Base-by-base conservation (phyloP, 30 jellyfish, hydroid and myxozoan genomes). In the Aurelia sp. region DNA sequence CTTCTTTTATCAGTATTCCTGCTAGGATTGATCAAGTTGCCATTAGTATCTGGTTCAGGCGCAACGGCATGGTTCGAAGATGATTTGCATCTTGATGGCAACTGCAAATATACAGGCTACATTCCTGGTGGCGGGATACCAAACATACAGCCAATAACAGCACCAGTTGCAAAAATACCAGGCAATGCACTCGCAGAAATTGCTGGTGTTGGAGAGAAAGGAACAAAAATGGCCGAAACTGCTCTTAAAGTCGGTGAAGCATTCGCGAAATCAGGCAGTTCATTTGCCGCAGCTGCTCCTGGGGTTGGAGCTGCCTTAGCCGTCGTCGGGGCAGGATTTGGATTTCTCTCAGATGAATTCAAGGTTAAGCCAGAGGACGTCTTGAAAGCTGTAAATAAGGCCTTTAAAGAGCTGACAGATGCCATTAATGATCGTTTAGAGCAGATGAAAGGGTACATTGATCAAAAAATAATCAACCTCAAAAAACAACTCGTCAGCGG, bases 401-500 rank as follows among this genome's bases (percentile, higher is more conserved):
- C 89, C 48, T 37, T 37, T 37, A 62, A 35, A 21, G 64, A 78
- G 65, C 89, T 78, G 22, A 78, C 68, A 11, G 31, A 20, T 21
- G 89, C 62, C 31, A 85, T 78, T 3, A 78, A 78, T 44, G 89
- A 78, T 62, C 73, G 74, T 11, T 63, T 78, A 19, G 62, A 13
- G 22, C 31, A 78, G 30, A 78, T 78, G 89, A 35, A 61, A 78
- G 89, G 74, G 0, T 78, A 78, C 65, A 68, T 78, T 31, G 89
- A 78, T 62, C 3, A 11, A 18, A 61, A 16, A 21, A 85, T 78
- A 1, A 63, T 78, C 41, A 62, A 60, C 13, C 51, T 62, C 0
- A 60, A 78, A 35, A 63, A 33, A 44, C 74, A 78, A 35, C 67
- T 78, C 13, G 47, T 78, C 13, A 37, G 31, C 69, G 4, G 35